Conservation (phyloP, 2,113 vertebrate species). For the Lynx canadensis region DNA sequence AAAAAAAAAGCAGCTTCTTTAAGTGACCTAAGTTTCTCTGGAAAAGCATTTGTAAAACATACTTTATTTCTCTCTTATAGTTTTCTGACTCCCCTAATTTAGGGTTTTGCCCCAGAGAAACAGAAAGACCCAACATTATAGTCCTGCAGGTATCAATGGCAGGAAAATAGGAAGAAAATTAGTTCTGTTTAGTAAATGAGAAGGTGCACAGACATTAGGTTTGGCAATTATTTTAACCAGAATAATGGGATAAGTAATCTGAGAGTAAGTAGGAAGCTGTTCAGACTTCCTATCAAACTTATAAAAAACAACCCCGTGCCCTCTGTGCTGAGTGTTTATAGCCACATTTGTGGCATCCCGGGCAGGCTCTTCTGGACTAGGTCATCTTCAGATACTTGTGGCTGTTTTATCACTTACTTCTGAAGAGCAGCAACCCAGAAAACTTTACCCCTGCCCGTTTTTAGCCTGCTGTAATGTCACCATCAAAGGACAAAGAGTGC, state of each 20-base stretch:
- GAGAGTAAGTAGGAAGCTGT: not conserved
- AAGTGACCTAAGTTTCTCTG: not conserved
- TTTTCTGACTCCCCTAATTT: conserved; percentile 89
- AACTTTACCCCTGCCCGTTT: conserved; percentile 56
- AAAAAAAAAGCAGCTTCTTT: not conserved
- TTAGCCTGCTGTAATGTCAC: not conserved
- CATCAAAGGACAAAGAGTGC: conserved; percentile 51
- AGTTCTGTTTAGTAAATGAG: conserved; percentile 85
- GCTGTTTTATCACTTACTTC: conserved; percentile 87
- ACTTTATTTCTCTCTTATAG: conserved; percentile 86
- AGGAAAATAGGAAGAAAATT: conserved; percentile 84
- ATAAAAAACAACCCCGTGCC: conserved; percentile 29
- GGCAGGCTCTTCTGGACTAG: conserved; percentile 84
- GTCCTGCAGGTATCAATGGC: conserved; percentile 82
- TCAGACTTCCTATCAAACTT: not conserved
- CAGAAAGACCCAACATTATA: conserved; percentile 83
- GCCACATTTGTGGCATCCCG: conserved; percentile 84
- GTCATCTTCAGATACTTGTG: conserved; percentile 85
- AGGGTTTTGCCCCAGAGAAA: conserved; percentile 82
- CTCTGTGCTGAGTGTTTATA: conserved; percentile 85
- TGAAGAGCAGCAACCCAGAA: conserved; percentile 85
- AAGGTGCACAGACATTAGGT: conserved; percentile 14
- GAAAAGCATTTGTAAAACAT: conserved; percentile 72
- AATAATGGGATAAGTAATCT: conserved; percentile 28
- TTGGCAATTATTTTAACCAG: conserved; percentile 39